Conservation (phyloP, 2,113 vertebrate genomes). For the Lepus europaeus region DNA sequence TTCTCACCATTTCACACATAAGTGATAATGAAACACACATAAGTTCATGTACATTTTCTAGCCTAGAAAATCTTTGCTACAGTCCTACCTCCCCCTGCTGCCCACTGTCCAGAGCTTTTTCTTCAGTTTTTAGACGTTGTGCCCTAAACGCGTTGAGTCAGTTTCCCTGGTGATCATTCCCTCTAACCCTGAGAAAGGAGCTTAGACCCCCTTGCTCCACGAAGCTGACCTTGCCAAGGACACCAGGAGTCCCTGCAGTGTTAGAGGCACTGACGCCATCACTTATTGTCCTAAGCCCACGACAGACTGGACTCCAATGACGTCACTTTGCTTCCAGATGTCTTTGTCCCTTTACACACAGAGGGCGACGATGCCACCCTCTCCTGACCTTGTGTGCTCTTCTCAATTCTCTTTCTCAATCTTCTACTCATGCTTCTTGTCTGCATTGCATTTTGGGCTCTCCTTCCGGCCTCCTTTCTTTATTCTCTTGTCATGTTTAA, state of each 20-base stretch:
- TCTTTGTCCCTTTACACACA: not conserved
- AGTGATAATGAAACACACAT: too few species aligned
- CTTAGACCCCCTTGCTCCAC: too few species aligned
- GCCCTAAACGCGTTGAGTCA: not conserved
- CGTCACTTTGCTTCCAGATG: not conserved
- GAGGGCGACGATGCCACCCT: not conserved
- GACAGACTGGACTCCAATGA: not conserved
- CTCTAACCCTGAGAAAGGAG: not conserved
- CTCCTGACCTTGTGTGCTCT: not conserved
- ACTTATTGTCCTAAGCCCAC: not conserved
- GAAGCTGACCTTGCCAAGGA: not conserved
- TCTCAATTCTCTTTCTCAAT: not conserved
- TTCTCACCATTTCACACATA: too few species aligned
- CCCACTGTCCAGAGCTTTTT: too few species aligned
- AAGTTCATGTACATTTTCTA: not conserved
- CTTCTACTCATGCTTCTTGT: not conserved
- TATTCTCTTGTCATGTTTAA: not conserved
- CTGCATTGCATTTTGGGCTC: not conserved
- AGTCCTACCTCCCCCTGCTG: not conserved
- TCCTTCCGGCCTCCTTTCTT: not conserved
- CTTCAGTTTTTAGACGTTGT: not conserved
- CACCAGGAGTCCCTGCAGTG: not conserved
- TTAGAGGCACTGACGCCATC: not conserved
- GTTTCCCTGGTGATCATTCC: not conserved
- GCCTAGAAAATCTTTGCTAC: not conserved